Evolutionary conservation across 2,113 vertebrate species (phyloP).

Genomic region (Ammodytes dubius): DNA sequence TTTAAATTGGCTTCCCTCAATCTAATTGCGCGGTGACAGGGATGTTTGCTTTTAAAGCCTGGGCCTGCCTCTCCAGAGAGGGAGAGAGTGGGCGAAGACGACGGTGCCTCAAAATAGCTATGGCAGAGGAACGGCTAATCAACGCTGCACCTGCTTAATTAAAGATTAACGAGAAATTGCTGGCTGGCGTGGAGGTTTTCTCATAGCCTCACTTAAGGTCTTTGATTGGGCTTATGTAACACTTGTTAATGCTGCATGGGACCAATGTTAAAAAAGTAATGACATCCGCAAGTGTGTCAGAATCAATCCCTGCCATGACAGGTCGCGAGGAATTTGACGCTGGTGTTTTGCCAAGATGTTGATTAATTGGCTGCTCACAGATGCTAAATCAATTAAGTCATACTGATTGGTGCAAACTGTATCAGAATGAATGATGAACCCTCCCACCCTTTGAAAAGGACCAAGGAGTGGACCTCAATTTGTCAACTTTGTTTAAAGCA

Average conservation of each 20-base stretch:
- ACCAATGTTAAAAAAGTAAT: slow-evolving; percentile 74
- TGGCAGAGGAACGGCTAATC: slow-evolving; percentile 74
- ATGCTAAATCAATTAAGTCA: slow-evolving; percentile 50
- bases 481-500: slow-evolving; percentile 23
- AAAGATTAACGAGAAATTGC: slow-evolving; percentile 83
- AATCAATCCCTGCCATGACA: slow-evolving; percentile 65
- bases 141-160: slow-evolving; percentile 82
- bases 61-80: slow-evolving; percentile 54
- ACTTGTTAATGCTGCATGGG: slow-evolving; percentile 81
- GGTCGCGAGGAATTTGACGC: slow-evolving; percentile 25
- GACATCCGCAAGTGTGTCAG: slow-evolving; percentile 57
- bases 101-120: slow-evolving; percentile 77
- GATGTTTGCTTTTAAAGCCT: slow-evolving; percentile 68
- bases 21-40: slow-evolving; percentile 51
- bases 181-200: slow-evolving; percentile 66
- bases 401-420: slow-evolving; percentile 49
- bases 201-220: slow-evolving; percentile 75
- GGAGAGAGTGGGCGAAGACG: slow-evolving; percentile 69
- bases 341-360: slow-evolving; percentile 1
- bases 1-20: slow-evolving; percentile 29
- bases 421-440: slow-evolving; percentile 54
- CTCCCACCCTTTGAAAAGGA: slow-evolving; percentile 3
- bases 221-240: slow-evolving; percentile 82
- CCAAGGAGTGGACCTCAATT: neutral
- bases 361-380: slow-evolving; percentile 45